Conservation (phyloP, 2,113 vertebrate genomes). For the Toxostoma redivivum region DNA sequence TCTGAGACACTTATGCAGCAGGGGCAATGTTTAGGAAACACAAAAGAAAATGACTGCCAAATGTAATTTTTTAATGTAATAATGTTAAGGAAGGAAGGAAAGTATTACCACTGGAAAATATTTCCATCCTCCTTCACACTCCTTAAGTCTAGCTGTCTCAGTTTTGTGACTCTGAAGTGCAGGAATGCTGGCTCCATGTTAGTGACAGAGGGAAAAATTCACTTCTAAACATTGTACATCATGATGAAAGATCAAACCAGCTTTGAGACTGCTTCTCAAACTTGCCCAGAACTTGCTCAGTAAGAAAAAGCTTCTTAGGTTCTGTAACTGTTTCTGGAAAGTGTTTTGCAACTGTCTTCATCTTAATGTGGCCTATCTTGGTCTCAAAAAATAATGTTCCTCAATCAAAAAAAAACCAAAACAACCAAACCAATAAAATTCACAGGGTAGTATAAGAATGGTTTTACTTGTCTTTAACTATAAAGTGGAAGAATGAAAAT, state of each 20-base stretch:
- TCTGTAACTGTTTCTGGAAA: neutral
- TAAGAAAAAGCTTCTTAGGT: neutral
- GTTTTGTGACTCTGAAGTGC: neutral
- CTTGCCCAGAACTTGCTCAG: neutral
- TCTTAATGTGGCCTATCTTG: neutral
- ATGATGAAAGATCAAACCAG: neutral
- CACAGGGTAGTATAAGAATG: neutral
- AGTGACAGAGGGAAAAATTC: neutral
- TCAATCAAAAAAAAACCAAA: neutral
- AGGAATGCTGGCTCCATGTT: neutral
- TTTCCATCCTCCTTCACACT: neutral
- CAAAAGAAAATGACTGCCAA: neutral
- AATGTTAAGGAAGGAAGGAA: neutral
- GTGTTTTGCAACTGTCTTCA: neutral
- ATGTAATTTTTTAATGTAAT: neutral
- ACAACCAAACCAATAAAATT: neutral
- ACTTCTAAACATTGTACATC: neutral
- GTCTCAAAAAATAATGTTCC: neutral
- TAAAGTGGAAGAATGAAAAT: neutral
- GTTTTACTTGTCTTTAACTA: neutral
- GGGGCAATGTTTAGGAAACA: neutral
- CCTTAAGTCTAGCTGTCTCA: neutral
- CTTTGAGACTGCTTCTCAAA: neutral
- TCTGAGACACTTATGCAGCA: neutral
- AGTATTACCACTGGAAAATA: neutral